These are phyloP conservation scores for Hydropotes inermis DNA, from an alignment of 2,113 vertebrate genomes.

Conservation along the genomic window DNA sequence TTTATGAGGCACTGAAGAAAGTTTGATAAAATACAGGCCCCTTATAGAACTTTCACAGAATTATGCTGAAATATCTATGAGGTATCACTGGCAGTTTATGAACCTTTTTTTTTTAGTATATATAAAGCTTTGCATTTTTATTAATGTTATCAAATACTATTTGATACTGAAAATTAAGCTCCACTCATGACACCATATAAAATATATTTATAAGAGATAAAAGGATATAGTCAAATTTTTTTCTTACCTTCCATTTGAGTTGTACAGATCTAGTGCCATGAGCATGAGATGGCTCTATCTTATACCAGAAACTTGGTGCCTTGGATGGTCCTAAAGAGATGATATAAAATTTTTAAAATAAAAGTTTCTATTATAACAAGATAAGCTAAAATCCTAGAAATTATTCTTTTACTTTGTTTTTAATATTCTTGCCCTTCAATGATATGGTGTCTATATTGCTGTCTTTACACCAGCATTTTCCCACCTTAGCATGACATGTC, in stretches of 20 bases:
- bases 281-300: constrained; percentile 54
- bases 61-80: not conserved
- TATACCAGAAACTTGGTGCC: constrained; percentile 88
- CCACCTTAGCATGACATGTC: not conserved
- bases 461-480: not conserved
- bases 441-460: not conserved
- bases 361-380: not conserved
- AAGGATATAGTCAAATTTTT: constrained; percentile 59
- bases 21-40: not conserved
- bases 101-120: not conserved
- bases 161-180: not conserved
- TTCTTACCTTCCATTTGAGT: constrained; percentile 92
- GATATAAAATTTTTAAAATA: not conserved
- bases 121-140: not conserved
- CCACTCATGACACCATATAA: not conserved
- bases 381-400: not conserved
- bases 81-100: not conserved
- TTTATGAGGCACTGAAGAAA: not conserved
- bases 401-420: not conserved
- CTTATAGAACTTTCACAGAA: not conserved
- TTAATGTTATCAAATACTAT: not conserved
- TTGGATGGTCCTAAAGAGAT: constrained; percentile 83
- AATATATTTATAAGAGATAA: not conserved
- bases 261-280: constrained; percentile 71
- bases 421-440: not conserved